phyloP scores from a whole-genome alignment of 2,797 vertebrate genomes.

The Myotis myotis region DNA sequence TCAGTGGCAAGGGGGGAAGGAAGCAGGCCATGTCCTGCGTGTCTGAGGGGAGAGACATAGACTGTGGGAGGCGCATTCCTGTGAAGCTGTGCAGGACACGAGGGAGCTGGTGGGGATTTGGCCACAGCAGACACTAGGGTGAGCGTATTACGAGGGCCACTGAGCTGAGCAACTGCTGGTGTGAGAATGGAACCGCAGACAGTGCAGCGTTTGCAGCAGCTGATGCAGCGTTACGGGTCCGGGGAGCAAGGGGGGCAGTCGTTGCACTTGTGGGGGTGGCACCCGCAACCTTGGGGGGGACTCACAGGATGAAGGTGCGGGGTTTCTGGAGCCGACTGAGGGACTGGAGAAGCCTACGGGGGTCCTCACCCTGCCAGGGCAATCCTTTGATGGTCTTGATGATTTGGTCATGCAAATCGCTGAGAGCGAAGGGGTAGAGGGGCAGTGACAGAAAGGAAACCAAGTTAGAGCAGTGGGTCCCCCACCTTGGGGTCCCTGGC shows the following conservation, averaged over 20 bases:
- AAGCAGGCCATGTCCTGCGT: neutral
- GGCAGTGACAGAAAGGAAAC: conserved; percentile 72
- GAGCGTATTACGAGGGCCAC: neutral
- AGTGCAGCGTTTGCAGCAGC: neutral
- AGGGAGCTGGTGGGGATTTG: neutral
- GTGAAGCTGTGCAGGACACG: neutral
- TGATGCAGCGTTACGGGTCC: neutral
- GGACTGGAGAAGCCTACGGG: conserved; percentile 94
- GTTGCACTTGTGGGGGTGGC: conserved; percentile 65
- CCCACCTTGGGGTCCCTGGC: neutral
- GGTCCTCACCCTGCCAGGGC: conserved; percentile 95
- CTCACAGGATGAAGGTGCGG: conserved; percentile 94
- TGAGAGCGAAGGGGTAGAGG: conserved; percentile 82
- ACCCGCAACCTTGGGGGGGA: conserved; percentile 76
- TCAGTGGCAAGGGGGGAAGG: neutral
- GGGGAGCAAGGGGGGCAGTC: neutral
- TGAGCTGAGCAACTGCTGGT: neutral
- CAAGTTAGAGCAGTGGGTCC: conserved; percentile 58
- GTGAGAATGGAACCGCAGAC: neutral
- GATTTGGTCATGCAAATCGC: conserved; percentile 98
- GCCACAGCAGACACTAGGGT: neutral
- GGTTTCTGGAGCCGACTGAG: conserved; percentile 93
- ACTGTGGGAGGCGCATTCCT: neutral
- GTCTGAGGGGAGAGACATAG: neutral
- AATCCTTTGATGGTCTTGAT: conserved; percentile 98